Evolutionary conservation across 2,797 vertebrate genomes (phyloP), one percentile per base, ranked within the genome.

Genomic region (Arctocebus calabarensis): DNA sequence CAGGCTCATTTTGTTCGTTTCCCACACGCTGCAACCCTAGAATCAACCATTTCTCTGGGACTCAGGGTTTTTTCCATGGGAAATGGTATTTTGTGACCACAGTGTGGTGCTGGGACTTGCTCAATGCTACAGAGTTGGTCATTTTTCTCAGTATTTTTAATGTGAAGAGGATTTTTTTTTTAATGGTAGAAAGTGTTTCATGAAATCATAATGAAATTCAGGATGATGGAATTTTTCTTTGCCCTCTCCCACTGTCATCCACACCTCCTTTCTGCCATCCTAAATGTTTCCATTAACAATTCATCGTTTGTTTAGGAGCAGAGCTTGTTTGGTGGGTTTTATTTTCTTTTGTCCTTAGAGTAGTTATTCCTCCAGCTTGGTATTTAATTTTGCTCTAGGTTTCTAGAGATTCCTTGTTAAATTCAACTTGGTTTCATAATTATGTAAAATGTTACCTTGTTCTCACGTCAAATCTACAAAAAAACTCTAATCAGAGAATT

Each of bases 381-480:
- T 71, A n/a, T 64, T 82, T 86, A 12, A 32, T 68, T 66, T 86
- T 71, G 57, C 68, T 77, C 82, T 48, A 19, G 20, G 71, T 81
- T 82, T 86, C 74, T 75, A 61, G 37, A 45, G 37, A 73, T 78
- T 77, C 74, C 37, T 71, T 86, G 71, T 14, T 22, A 43, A 92
- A 62, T 74, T 57, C 64, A 85, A 66, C 19, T 84, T 89, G 45
- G 64, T 82, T 90, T 87, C 55, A 78, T 61, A 83, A 45, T 64
- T 37, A 22, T 3, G 5, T 86, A 71, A 81, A 83, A 20, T 59
- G 71, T 66, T 78, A 64, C 43, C 37, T 66, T 83, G 57, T 74
- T 64, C 34, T 70, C 59, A 70, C 81, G 43, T 75, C 43, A 78
- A 82, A 52, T 59, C 70, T 93, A 40, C 52, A 75, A 93, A 91